A percentile compares a stretch with the other conserved stretches of the same genome.
Evolutionary conservation across 92 coral and sea anemone species (phyloP).

Genomic region (Virgularia gustaviana): DNA sequence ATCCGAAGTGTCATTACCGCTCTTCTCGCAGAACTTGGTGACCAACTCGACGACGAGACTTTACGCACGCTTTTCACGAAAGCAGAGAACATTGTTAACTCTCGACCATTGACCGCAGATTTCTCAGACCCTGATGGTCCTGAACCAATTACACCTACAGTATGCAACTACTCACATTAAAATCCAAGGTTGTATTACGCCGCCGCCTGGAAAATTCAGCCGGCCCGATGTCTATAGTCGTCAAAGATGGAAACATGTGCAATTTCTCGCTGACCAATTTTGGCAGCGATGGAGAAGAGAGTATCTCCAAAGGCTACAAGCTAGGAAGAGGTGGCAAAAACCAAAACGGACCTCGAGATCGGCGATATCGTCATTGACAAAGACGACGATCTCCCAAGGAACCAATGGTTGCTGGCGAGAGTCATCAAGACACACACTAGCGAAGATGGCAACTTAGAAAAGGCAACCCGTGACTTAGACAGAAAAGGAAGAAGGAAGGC

Average conservation of each 20-base stretch:
- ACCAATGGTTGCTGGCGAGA: constrained; percentile 39
- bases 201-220: constrained; percentile 22
- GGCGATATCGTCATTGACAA: constrained; percentile 34
- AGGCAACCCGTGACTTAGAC: constrained; percentile 30
- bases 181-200: constrained; percentile 25
- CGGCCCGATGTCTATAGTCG: constrained; percentile 18
- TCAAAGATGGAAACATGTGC: constrained; percentile 28
- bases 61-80: constrained; percentile 21
- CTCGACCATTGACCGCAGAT: constrained; percentile 2
- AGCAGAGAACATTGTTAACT: constrained; percentile 24
- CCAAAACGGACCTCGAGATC: constrained; percentile 8
- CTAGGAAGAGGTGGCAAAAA: constrained; percentile 21
- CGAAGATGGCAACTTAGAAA: constrained; percentile 16
- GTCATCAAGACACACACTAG: constrained; percentile 26
- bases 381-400: constrained; percentile 35
- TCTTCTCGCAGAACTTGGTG: constrained; percentile 6
- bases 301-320: constrained; percentile 27
- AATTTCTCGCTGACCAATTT: constrained; percentile 29
- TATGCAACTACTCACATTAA: constrained; percentile 26
- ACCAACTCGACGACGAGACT: constrained; percentile 31
- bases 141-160: constrained; percentile 38
- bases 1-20: constrained; percentile 5
- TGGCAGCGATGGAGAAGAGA: constrained; percentile 36
- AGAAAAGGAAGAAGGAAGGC: constrained; percentile 27
- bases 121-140: constrained; percentile 26